Conservation (phyloP, 2,888 invertebrate genomes). For the Stenichneumon culpator region DNA sequence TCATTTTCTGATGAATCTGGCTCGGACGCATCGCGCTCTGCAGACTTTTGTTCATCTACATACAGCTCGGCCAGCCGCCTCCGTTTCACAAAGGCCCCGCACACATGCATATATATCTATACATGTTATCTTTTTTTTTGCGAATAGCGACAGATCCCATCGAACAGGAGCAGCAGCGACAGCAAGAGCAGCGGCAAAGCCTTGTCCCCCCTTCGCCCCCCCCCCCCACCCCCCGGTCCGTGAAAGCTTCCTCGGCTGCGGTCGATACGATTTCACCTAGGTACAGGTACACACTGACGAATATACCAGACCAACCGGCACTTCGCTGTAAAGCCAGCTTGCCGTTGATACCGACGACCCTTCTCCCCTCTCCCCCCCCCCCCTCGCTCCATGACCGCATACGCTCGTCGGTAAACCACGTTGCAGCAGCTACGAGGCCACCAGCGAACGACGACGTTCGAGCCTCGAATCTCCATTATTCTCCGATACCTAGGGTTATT, state of each 20-base stretch:
- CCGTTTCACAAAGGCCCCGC: too few species aligned
- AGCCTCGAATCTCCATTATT: conserved; percentile 57
- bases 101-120: neutral
- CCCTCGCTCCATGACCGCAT: conserved; percentile 23
- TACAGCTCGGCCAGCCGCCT: too few species aligned
- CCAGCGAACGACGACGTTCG: conserved; percentile 28
- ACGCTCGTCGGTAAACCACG: conserved; percentile 41
- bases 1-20: too few species aligned
- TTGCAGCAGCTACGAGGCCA: conserved; percentile 41
- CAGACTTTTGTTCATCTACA: neutral
- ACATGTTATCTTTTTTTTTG: conserved; percentile 5
- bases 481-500: conserved; percentile 37
- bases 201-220: conserved; percentile 18
- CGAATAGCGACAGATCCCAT: conserved; percentile 48
- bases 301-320: conserved; percentile 52
- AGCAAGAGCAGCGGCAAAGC: conserved; percentile 23
- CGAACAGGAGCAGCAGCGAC: conserved; percentile 35
- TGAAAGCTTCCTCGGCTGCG: conserved; percentile 71
- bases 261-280: conserved; percentile 80
- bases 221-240: conserved; percentile 49
- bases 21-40: neutral
- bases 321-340: conserved; percentile 45
- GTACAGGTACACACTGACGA: conserved; percentile 68
- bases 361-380: conserved; percentile 6
- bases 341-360: conserved; percentile 50